phyloP scores from a whole-genome alignment of 1,140 invertebrate species.

The Drosophila rufa region DNA sequence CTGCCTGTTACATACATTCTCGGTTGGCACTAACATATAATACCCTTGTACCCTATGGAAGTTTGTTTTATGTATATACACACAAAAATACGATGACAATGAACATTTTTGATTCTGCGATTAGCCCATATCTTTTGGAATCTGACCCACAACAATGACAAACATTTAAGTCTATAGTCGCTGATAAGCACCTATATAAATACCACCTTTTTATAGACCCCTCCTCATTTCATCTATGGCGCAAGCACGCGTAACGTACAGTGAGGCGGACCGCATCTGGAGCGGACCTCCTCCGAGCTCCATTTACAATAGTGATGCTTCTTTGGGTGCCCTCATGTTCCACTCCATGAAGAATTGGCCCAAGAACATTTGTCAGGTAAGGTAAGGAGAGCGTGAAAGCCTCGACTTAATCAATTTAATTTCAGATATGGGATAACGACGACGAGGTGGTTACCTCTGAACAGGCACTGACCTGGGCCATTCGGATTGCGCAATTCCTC shows the following conservation, averaged over 20 bases:
- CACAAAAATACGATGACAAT: no score
- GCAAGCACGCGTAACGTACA: not conserved
- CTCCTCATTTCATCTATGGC: not conserved
- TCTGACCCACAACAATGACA: no score
- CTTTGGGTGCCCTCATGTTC: constrained; percentile 50
- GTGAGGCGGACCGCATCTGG: not conserved
- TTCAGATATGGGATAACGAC: constrained; percentile 56
- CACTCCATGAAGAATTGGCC: constrained; percentile 56
- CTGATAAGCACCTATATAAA: not conserved
- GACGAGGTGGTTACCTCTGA: constrained; percentile 48
- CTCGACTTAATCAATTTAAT: no score
- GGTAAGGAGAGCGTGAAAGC: not conserved
- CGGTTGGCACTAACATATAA: no score
- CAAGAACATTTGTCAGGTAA: constrained; percentile 52
- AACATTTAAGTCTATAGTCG: not conserved
- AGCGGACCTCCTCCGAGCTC: not conserved
- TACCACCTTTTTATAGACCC: not conserved
- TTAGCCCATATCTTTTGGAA: no score
- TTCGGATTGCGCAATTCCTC: constrained; percentile 49
- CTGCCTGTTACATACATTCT: no score
- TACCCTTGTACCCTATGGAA: no score
- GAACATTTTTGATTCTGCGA: no score
- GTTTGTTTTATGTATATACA: no score
- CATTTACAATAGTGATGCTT: constrained; percentile 40
- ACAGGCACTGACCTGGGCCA: constrained; percentile 53